These are phyloP conservation scores for Proisotoma minuta DNA, from an alignment of 2,888 invertebrate genomes.

Conservation along the genomic window DNA sequence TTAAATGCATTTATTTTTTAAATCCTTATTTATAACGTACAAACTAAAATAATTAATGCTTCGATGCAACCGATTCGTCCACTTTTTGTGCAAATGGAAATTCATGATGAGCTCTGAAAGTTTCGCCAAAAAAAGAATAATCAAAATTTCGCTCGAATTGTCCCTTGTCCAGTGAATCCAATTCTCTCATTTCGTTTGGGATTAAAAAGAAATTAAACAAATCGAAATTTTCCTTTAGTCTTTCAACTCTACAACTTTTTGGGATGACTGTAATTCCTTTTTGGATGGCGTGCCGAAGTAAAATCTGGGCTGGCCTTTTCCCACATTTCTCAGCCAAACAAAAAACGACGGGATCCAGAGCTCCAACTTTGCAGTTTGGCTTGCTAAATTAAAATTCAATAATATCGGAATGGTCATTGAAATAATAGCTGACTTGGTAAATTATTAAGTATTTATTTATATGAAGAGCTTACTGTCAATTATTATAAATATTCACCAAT, in stretches of 20 bases:
- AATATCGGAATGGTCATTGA: too few species aligned
- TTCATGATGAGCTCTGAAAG: slow-evolving; percentile 26
- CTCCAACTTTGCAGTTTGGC: not conserved
- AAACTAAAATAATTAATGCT: slow-evolving; percentile 23
- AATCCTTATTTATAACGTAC: too few species aligned
- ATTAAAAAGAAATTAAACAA: slow-evolving; percentile 65
- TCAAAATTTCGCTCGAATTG: slow-evolving; percentile 61
- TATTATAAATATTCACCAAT: too few species aligned
- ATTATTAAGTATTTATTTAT: too few species aligned
- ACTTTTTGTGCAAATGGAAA: slow-evolving; percentile 32
- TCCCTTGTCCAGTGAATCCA: slow-evolving; percentile 63
- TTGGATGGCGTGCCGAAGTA: slow-evolving; percentile 50
- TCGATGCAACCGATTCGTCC: slow-evolving; percentile 23
- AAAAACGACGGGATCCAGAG: slow-evolving; percentile 39
- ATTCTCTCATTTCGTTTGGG: slow-evolving; percentile 59
- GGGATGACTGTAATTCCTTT: slow-evolving; percentile 50
- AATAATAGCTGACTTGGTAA: too few species aligned
- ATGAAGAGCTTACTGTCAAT: too few species aligned
- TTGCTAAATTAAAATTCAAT: slow-evolving; percentile 23
- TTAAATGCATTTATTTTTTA: too few species aligned
- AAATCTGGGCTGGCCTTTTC: slow-evolving; percentile 46
- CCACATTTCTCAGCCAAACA: slow-evolving; percentile 40
- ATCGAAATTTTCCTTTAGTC: slow-evolving; percentile 28
- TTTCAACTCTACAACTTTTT: slow-evolving; percentile 50
- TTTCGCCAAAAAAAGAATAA: slow-evolving; percentile 37